Base-by-base conservation (phyloP, 2,797 vertebrate genomes). In the Chaunax sp. region DNA sequence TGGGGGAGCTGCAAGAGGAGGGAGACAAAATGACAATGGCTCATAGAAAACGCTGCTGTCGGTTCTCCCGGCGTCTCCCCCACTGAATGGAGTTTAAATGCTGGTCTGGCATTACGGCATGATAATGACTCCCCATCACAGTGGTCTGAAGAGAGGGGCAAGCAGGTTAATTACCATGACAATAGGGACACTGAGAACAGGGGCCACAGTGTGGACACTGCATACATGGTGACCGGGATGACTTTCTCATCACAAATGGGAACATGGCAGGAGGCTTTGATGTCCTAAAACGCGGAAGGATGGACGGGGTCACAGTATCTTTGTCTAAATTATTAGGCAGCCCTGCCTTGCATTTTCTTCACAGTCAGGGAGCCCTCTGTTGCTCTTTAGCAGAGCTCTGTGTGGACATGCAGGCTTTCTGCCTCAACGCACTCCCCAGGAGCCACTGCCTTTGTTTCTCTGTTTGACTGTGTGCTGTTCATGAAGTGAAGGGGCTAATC, bases 151-250 rank as follows among this genome's bases (percentile, higher is more conserved):
- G 70, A 92, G 93, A 89, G 90, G 87, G 88, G 91, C 92, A 90
- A 86, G 86, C 82, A 82, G 93, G 90, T 89, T 91, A 91, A 90
- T 96, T 94, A 94, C 80, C 93, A 94, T 93, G 92, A 95, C 93
- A 95, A 96, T 94, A 79, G 84, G 77, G 82, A 85, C 74, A 53
- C 85, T 69, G 87, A 90, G 87, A 89, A 85, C 44, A 76, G 59
- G 52, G 92, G 87, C 72, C 80, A 86, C 90, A n/a, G n/a, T 88
- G 61, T 69, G 82, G 92, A 93, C 92, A 87, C 87, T 19, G 66
- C 85, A 82, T 87, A 52, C 15, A 82, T 88, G 77, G 87, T 85
- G 91, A 89, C 89, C 74, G 77, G 71, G 82, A 78, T 82, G 85
- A 91, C 89, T 87, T 88, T 92, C 77, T 81, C 90, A 68, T 89